Conservation (phyloP, 2,888 invertebrate species). For the Drosophila koepferae region DNA sequence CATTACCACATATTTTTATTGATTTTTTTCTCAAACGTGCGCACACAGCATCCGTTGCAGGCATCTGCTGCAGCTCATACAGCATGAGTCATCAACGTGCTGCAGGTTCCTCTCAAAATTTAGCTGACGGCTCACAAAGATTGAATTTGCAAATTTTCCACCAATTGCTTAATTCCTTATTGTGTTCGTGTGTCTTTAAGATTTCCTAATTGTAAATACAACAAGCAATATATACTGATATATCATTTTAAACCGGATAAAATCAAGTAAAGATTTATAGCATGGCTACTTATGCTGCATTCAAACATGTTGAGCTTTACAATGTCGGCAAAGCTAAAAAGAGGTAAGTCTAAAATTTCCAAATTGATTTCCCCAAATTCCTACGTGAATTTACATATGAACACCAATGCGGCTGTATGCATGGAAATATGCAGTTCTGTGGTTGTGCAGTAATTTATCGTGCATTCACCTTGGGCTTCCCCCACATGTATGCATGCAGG, state of each 20-base stretch:
- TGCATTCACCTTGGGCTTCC: slow-evolving; percentile 64
- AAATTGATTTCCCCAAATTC: slow-evolving; percentile 11
- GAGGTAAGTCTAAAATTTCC: slow-evolving; percentile 88
- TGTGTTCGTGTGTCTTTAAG: slow-evolving; percentile 50
- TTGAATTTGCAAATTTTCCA: slow-evolving; percentile 47
- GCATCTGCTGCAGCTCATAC: slow-evolving; percentile 40
- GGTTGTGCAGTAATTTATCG: slow-evolving; percentile 58
- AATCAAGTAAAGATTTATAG: slow-evolving; percentile 43
- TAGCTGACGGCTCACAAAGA: slow-evolving; percentile 18
- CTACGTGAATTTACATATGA: slow-evolving; percentile 9
- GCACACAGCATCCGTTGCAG: slow-evolving; percentile 44
- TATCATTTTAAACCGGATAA: slow-evolving; percentile 23
- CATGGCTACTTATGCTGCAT: slow-evolving; percentile 96
- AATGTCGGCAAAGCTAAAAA: slow-evolving; percentile 97
- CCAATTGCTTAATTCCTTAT: slow-evolving; percentile 5
- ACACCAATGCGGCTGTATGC: slow-evolving; percentile 4
- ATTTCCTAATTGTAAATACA: slow-evolving; percentile 46
- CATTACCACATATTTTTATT: slow-evolving; percentile 28
- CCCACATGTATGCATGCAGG: slow-evolving; percentile 24
- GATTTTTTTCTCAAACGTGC: slow-evolving; percentile 39
- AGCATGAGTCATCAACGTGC: slow-evolving; percentile 47
- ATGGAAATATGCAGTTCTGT: slow-evolving; percentile 18
- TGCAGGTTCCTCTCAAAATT: slow-evolving; percentile 21
- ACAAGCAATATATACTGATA: slow-evolving; percentile 18
- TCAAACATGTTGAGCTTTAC: slow-evolving; percentile 97